Percentiles rank a stretch among this genome's conserved stretches.
These are phyloP conservation scores for Notodonta ziczac DNA, from an alignment of 2,888 invertebrate species.

Conservation along the genomic window DNA sequence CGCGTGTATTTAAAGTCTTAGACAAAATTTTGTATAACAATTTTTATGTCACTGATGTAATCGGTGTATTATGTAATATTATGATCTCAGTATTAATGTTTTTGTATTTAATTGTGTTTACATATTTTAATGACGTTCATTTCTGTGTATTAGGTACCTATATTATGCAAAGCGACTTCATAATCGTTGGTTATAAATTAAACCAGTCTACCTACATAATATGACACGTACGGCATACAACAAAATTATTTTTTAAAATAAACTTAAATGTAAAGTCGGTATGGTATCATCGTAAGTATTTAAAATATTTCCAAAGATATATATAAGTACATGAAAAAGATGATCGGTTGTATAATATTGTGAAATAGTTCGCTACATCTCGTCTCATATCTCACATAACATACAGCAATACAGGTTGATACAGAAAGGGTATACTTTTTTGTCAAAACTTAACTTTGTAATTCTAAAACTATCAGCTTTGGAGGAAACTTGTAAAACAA, in stretches of 20 bases:
- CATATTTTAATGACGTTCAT: constrained; percentile 29
- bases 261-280: no score
- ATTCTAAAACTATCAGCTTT: no score
- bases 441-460: no score
- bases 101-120: constrained; percentile 25
- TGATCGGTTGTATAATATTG: constrained; percentile 19
- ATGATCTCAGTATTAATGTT: constrained; percentile 57
- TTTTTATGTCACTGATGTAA: constrained; percentile 43
- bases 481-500: no score
- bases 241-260: no score
- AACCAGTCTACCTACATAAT: no score
- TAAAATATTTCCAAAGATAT: no score
- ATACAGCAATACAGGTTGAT: no score
- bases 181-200: no score
- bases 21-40: constrained; percentile 30
- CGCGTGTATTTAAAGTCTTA: constrained; percentile 39
- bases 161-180: background rate
- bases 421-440: no score
- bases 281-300: no score
- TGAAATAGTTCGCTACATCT: constrained; percentile 20
- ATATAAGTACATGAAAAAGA: constrained; percentile 19
- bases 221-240: no score
- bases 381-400: constrained; percentile 28
- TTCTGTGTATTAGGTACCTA: constrained; percentile 18
- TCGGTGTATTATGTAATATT: constrained; percentile 45